Percentiles rank a stretch among this genome's conserved stretches.
Evolutionary conservation across 2,888 invertebrate species (phyloP).

Genomic region (Melinaea marsaeus): DNA sequence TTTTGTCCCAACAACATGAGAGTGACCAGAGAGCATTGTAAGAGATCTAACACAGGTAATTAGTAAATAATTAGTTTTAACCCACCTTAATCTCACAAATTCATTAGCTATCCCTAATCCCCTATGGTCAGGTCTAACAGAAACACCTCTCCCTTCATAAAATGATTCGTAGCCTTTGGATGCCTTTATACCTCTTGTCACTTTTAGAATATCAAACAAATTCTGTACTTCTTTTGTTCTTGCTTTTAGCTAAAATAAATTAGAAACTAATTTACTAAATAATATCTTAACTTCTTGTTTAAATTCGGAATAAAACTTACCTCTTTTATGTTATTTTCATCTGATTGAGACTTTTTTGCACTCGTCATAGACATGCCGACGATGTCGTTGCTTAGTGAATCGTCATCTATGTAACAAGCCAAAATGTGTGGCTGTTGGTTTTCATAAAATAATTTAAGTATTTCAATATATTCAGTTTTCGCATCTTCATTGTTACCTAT

Average conservation of each 20-base stretch:
- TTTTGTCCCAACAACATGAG: too few relatives aligned
- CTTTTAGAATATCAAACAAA: constrained; percentile 34
- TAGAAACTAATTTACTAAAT: constrained; percentile 20
- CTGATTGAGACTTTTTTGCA: constrained; percentile 24
- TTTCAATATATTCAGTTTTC: constrained; percentile 33
- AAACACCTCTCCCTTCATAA: constrained; percentile 37
- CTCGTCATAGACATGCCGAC: constrained; percentile 40
- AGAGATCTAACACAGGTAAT: too few relatives aligned
- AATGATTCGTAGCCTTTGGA: constrained; percentile 27
- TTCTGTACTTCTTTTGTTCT: constrained; percentile 38
- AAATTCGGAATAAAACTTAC: constrained; percentile 18
- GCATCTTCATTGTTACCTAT: constrained; percentile 38
- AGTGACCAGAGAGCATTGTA: too few relatives aligned
- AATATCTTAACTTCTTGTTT: not conserved
- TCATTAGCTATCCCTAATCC: constrained; percentile 37
- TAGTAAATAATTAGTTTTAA: not conserved
- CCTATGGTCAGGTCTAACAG: constrained; percentile 37
- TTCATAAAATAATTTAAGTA: constrained; percentile 22
- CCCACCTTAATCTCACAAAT: constrained; percentile 37
- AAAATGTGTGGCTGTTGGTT: constrained; percentile 28
- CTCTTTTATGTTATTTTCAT: constrained; percentile 25
- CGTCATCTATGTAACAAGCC: constrained; percentile 45
- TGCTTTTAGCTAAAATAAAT: constrained; percentile 30
- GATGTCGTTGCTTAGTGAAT: constrained; percentile 32
- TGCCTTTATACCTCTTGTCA: constrained; percentile 23